Evolutionary conservation across 2,113 vertebrate species (phyloP).

Genomic region (Macaca fascicularis): T2T-MFA8v1.1 NC_088381.1:13986501-13987000

Average conservation of each 20-base stretch:
- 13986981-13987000: not conserved
- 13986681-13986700: not conserved
- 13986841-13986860: not conserved
- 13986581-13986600: not conserved
- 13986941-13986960: not conserved
- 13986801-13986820: not conserved
- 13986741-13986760: not conserved
- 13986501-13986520: not conserved
- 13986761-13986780: not conserved
- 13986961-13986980: not conserved
- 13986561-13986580: not conserved
- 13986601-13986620: not conserved
- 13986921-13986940: not conserved
- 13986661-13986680: not conserved
- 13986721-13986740: not conserved
- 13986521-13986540: not conserved
- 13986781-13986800: not conserved
- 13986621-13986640: not conserved
- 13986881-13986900: not conserved
- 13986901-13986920: not conserved
- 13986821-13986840: not conserved
- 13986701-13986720: not conserved
- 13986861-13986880: not conserved
- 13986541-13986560: too few species aligned
- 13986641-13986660: not conserved